These are phyloP conservation scores for Harpalus rufipes DNA, from an alignment of 2,888 invertebrate genomes.

Conservation along the genomic window DNA sequence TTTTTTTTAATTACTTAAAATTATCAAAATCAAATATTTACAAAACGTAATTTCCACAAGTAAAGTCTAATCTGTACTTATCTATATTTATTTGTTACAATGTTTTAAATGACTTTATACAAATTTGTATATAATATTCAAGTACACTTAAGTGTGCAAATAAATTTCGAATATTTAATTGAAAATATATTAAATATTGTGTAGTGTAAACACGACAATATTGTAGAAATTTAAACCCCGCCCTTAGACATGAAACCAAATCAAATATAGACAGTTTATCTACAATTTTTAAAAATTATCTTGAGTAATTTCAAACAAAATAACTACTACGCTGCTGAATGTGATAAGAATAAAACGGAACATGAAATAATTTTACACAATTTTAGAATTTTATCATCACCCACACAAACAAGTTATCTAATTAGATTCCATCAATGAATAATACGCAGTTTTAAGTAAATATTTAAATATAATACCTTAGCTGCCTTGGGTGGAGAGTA, in stretches of 20 bases:
- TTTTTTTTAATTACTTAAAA: no score
- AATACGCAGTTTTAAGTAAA: not conserved
- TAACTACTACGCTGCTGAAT: not conserved
- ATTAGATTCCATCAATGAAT: not conserved
- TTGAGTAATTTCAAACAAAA: conserved; percentile 13
- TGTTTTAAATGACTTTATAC: no score
- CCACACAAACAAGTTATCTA: not conserved
- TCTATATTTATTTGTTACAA: no score
- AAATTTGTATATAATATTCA: no score
- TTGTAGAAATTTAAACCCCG: not conserved
- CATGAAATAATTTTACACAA: conserved; percentile 3
- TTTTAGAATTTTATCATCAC: conserved; percentile 25
- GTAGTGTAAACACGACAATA: no score
- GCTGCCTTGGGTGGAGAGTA: conserved; percentile 97
- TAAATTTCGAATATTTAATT: no score
- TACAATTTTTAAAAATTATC: conserved; percentile 13
- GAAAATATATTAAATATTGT: no score
- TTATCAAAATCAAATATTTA: no score
- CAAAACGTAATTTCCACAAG: no score
- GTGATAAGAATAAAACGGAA: conserved; percentile 24
- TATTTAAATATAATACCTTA: conserved; percentile 79
- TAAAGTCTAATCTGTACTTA: no score
- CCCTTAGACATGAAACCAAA: conserved; percentile 24
- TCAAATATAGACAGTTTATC: conserved; percentile 21
- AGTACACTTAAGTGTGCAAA: no score